These are phyloP conservation scores for Notospermus geniculatus DNA, from an alignment of 1,140 invertebrate species.

Conservation along the genomic window DNA sequence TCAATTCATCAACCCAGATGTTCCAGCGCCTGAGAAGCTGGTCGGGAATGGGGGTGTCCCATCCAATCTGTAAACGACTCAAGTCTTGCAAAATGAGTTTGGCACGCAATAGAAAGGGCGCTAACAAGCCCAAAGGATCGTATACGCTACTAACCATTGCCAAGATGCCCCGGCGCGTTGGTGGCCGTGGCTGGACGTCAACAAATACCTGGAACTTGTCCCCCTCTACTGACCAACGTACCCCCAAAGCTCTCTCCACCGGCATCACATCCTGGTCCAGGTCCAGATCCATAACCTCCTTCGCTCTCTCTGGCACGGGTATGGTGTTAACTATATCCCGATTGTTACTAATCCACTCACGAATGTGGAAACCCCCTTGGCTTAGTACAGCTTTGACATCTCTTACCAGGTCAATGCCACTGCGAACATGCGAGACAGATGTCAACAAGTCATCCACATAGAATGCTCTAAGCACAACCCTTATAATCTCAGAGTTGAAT, in stretches of 20 bases:
- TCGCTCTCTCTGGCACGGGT: background rate
- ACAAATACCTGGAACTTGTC: constrained; percentile 12
- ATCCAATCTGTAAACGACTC: background rate
- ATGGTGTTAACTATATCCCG: constrained; percentile 13
- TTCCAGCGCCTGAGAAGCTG: too few relatives aligned
- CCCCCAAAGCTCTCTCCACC: constrained; percentile 8
- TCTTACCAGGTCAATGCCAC: background rate
- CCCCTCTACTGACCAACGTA: constrained; percentile 3
- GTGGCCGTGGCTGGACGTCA: background rate
- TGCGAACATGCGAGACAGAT: background rate
- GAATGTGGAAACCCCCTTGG: constrained; percentile 15
- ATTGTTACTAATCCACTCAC: constrained; percentile 17
- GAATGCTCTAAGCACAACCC: constrained; percentile 15
- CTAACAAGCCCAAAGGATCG: constrained; percentile 21
- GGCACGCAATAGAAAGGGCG: constrained; percentile 12
- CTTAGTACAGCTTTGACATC: constrained; percentile 6
- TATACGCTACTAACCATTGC: constrained; percentile 12
- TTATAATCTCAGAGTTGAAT: background rate
- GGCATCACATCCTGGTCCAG: background rate
- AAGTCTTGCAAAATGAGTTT: too few relatives aligned
- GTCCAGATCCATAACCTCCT: background rate
- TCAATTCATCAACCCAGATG: too few relatives aligned
- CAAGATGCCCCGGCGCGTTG: constrained; percentile 14
- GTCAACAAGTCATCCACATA: constrained; percentile 25
- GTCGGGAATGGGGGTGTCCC: background rate